Evolutionary conservation across 2,113 vertebrate genomes (phyloP), one percentile per base, ranked within the genome.

Genomic region (Macroglossus sobrinus): DNA sequence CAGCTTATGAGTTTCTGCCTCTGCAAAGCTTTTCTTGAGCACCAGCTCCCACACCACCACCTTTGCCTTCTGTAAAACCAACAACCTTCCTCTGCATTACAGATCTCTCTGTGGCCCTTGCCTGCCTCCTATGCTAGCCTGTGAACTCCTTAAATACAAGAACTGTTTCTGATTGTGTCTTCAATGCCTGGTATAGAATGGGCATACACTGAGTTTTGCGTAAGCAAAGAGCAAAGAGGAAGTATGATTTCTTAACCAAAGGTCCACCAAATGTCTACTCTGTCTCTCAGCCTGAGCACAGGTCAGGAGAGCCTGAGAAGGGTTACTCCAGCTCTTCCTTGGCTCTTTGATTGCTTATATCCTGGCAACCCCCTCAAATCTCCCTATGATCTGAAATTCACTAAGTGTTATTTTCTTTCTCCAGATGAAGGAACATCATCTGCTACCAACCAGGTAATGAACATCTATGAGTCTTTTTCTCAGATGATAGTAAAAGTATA

Each of bases 401-500:
- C 10, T 50, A n/a, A 59, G 5, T 93, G n/a, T 84, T 84, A 16
- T 96, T 97, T 95, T 89, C 91, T 96, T 84, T 96, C 76, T 94
- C 64, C 91, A 98, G 97, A 64, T 86, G 30, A 93, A 93, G 40
- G n/a, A 82, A 78, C 33, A 12, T 28, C 96, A 61, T 79, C 94
- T 66, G 26, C n/a, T 93, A 47, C 85, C 35, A 26, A 2, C 8
- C 94, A 98, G 97, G 97, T 98, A 98, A 97, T 75, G 50, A 91
- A 84, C 24, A 53, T 26, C 30, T 84, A 66, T 71, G 66, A 64
- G 28, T 10, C 28, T 81, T 93, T 93, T 69, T 47, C 66, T 93
- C 35, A 80, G 66, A 76, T 64, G 18, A 68, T 2, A 2, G 33
- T 38, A n/a, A 45, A 84, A 91, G 55, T 43, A 9, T n/a, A 43